Conservation (phyloP, 2,113 vertebrate species). For the Elephas maximus region DNA sequence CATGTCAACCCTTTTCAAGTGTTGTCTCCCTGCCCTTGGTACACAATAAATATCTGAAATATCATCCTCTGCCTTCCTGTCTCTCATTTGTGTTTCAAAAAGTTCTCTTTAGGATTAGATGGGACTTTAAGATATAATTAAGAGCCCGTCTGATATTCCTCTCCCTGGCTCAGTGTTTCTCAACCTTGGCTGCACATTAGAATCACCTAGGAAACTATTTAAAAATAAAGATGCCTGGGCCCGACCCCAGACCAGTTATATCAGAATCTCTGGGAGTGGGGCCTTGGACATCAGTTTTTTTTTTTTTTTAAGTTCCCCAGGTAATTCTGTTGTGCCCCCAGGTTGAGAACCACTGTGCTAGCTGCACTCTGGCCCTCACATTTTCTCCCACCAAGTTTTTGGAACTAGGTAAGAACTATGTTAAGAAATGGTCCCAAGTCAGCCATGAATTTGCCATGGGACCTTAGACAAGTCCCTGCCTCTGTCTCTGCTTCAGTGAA, state of each 20-base stretch:
- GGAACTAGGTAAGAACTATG: not conserved
- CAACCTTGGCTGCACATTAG: not conserved
- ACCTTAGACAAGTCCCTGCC: not conserved
- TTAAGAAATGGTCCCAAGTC: not conserved
- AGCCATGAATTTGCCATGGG: slow-evolving; percentile 24
- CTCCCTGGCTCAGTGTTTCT: not conserved
- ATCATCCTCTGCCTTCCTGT: slow-evolving; percentile 16
- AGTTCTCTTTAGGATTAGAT: slow-evolving; percentile 58
- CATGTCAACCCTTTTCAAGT: not conserved
- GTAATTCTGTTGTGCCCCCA: not conserved
- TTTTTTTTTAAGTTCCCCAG: not conserved
- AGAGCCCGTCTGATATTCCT: not conserved
- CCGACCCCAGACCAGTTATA: not conserved
- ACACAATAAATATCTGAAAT: not conserved
- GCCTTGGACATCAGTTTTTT: not conserved
- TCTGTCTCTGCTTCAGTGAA: not conserved
- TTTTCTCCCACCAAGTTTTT: slow-evolving; percentile 30
- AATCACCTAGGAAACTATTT: slow-evolving; percentile 31
- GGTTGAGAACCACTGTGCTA: not conserved
- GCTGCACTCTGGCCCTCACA: not conserved
- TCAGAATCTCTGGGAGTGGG: not conserved
- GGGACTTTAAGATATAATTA: not conserved
- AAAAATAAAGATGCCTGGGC: not conserved
- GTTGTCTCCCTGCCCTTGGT: not conserved
- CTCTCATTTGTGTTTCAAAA: slow-evolving; percentile 58